Conservation (phyloP, 2,888 invertebrate genomes). For the Brenthis daphne region DNA sequence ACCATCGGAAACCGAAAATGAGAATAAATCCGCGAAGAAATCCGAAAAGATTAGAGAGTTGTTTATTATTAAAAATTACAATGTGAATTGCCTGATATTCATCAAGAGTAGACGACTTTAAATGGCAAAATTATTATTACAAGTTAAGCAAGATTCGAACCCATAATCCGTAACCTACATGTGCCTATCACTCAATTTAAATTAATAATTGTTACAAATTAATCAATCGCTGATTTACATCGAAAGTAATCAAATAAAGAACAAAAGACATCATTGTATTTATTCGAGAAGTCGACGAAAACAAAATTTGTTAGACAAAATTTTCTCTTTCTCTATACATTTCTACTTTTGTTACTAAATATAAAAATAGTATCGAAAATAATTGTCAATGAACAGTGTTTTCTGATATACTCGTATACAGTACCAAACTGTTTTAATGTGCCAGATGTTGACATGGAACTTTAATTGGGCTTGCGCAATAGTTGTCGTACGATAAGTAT, state of each 20-base stretch:
- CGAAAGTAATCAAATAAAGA: neutral
- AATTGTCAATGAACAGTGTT: neutral
- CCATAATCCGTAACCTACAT: neutral
- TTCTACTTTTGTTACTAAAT: neutral
- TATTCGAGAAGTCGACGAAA: neutral
- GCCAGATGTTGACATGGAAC: constrained; percentile 57
- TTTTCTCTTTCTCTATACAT: neutral
- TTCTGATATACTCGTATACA: neutral
- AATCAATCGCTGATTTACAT: neutral
- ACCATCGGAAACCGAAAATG: too few species aligned
- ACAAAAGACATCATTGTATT: constrained; percentile 11
- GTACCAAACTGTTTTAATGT: neutral
- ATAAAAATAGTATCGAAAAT: neutral
- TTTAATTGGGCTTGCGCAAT: constrained; percentile 56
- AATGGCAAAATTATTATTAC: too few species aligned
- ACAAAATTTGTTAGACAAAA: neutral
- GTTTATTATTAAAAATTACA: too few species aligned
- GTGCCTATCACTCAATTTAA: neutral
- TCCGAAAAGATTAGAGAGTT: too few species aligned
- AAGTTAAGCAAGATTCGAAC: neutral
- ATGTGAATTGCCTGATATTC: too few species aligned
- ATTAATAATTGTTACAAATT: neutral
- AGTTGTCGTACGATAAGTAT: constrained; percentile 35
- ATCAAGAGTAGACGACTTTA: too few species aligned
- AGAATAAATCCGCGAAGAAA: too few species aligned